Evolutionary conservation across 1,140 invertebrate species (phyloP), one percentile per base, ranked within the genome.

Genomic region (Trichogramma pretiosum): DNA sequence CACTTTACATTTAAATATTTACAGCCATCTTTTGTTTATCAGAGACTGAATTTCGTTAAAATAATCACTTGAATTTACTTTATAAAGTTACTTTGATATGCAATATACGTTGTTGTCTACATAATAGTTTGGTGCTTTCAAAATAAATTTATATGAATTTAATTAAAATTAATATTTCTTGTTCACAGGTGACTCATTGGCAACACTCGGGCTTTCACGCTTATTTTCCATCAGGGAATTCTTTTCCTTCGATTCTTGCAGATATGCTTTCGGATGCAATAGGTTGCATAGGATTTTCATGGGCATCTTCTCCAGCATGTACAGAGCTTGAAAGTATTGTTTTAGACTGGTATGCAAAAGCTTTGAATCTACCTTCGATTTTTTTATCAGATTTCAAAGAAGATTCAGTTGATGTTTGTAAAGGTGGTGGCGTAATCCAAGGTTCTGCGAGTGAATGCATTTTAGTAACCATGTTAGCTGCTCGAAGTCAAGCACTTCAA

Each of bases 181-280:
- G 1, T n/a, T n/a, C n/a, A n/a, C 63, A 88, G 85, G 79, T 89
- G 36, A 94, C 92, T 0, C 93, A 98, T 62, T 98, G 93, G 93
- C 91, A 96, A 67, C 93, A 97, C 77, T 91, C 93, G 2, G 75
- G 85, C 46, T 98, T 97, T 64, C 92, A 96, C 62, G 93, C 93
- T 2, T 98, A 97, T 68, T 97, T 98, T 69, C 93, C 93, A 3
- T 83, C 90, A 3, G 93, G 92, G 16, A 93, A 94, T 68, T 93
- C 90, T 0, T 98, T 84, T 63, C 91, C 94, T 1, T 94, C 93
- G 3, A 88, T 97, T 36, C 70, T 98, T 14, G 94, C 85, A 3
- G 91, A 95, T 61, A 92, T 98, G 87, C 61, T 98, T 3, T 84
- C 87, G 5, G 86, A 93, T 67, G 88, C 87, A 24, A 85, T 98